Evolutionary conservation across 1,140 invertebrate genomes (phyloP), one percentile per base, ranked within the genome.

Genomic region (fruit fly (Drosophila melanogaster)): DNA sequence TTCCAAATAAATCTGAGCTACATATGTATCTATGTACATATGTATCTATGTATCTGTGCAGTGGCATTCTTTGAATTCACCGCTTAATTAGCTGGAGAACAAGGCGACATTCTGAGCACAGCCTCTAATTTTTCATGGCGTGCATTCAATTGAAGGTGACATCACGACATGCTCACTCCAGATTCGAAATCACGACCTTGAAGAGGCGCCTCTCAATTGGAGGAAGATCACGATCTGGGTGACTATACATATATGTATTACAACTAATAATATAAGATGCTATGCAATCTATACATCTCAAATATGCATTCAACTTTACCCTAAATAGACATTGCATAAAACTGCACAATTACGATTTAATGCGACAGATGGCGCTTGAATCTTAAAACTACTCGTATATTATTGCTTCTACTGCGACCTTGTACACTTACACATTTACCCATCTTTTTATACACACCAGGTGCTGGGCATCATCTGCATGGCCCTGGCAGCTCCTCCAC

Each of bases 381-480:
- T 37, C 35, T 37, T 14, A 1, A 14, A 14, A 37, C 35, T 37
- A 30, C 8, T 30, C 8, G 26, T 2, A 30, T 2, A 30, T 2
- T 7, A 30, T 30, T 30, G 7, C 1, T 8, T 30, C 26, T 7
- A 8, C 2, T 2, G 26, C 7, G 26, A 30, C 7, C 26, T 30
- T 2, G 1, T 26, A 7, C 26, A 6, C 7, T 10, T 8, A 8
- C 19, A 22, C 19, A 22, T 22, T 22, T 30, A 30, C 8, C 3
- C 30, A 30, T 30, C 8, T 10, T 30, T 8, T 30, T 43, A 14
- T 74, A 87, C 85, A 95, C 95, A 58, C 94, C 94, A 97, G 97
- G 73, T 95, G n/a, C 81, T 97, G 47, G 96, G 96, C 44, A 96
- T 97, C 51, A 94, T 98, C 75, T 97, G 96, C 77, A 96, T 97